Conservation (phyloP, 1,140 invertebrate genomes). For the Drosophila kohkoa region DNA sequence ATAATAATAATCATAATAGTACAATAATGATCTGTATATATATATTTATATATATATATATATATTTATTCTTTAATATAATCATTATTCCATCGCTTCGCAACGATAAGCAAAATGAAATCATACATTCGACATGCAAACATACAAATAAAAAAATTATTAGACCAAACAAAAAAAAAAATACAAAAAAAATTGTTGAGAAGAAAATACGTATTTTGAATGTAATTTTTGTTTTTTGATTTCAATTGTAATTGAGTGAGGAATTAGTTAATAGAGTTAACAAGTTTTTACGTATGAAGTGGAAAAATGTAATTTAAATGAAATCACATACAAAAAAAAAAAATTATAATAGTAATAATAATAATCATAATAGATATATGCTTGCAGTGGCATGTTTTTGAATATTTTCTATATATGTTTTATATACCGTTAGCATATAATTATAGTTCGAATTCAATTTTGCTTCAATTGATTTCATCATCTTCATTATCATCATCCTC, state of each 20-base stretch:
- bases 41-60: conserved; percentile 39
- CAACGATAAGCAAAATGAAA: conserved; percentile 35
- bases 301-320: neutral
- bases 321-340: neutral
- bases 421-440: conserved; percentile 50
- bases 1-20: conserved; percentile 59
- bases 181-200: conserved; percentile 27
- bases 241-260: conserved; percentile 14
- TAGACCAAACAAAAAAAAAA: conserved; percentile 9
- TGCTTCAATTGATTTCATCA: conserved; percentile 22
- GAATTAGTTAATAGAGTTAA: neutral
- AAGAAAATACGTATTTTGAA: conserved; percentile 24
- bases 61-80: conserved; percentile 35
- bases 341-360: neutral
- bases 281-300: conserved; percentile 11
- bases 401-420: conserved; percentile 50
- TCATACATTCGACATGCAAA: conserved; percentile 46
- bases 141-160: conserved; percentile 37
- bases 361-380: conserved; percentile 28
- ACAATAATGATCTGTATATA: conserved; percentile 56
- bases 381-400: conserved; percentile 51
- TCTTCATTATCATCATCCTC: conserved; percentile 2
- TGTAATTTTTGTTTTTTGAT: conserved; percentile 19
- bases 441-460: conserved; percentile 52
- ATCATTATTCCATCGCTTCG: conserved; percentile 20